These are phyloP conservation scores for Danionella dracula DNA, from an alignment of 2,797 vertebrate species.

Conservation along the genomic window DNA sequence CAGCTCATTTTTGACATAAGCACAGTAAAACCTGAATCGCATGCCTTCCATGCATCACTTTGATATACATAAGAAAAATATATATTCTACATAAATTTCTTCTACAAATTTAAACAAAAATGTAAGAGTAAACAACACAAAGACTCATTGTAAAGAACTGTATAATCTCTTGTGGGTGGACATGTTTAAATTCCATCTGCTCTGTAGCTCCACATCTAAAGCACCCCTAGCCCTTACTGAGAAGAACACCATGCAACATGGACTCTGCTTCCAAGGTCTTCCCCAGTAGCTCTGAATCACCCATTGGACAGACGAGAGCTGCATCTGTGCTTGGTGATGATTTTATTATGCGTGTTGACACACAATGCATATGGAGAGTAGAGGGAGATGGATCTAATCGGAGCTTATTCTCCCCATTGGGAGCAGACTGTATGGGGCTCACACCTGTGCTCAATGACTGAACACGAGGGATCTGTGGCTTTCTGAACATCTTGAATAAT, in stretches of 20 bases:
- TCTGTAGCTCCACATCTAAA: background rate
- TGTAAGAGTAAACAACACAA: no score
- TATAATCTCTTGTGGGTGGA: no score
- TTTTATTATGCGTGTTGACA: slow-evolving; percentile 12
- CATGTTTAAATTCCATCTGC: background rate
- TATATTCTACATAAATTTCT: background rate
- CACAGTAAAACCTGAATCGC: no score
- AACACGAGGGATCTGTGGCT: background rate
- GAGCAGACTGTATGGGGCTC: background rate
- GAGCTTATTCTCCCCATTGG: slow-evolving; percentile 9
- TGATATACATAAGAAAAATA: no score
- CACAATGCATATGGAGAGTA: slow-evolving; percentile 6
- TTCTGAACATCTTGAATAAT: background rate
- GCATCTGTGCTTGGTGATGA: slow-evolving; percentile 7
- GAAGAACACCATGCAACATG: background rate
- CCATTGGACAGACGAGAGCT: background rate
- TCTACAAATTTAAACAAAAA: no score
- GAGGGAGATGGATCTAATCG: slow-evolving; percentile 17
- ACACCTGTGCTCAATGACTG: slow-evolving; percentile 28
- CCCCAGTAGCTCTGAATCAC: background rate
- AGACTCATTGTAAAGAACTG: no score
- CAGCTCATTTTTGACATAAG: slow-evolving; percentile 11
- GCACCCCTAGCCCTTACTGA: background rate
- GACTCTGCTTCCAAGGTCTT: slow-evolving; percentile 1
- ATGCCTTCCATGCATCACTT: no score